phyloP scores from a whole-genome alignment of 2,797 vertebrate species.

The Rhincodon typus region DNA sequence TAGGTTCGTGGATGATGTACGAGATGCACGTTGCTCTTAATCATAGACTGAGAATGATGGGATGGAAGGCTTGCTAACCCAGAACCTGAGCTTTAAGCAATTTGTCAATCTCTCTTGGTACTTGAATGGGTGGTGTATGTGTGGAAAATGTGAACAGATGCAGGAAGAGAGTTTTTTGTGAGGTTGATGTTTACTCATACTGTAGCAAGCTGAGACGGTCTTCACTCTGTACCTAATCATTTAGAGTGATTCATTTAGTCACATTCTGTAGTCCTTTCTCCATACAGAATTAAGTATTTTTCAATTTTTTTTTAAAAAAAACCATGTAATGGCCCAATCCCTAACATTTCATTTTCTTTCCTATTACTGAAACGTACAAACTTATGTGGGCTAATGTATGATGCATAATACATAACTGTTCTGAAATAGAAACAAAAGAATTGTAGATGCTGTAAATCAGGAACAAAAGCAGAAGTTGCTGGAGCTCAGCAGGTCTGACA shows the following conservation, averaged over 20 bases:
- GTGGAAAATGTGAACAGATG: not conserved
- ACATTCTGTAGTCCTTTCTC: not conserved
- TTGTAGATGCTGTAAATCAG: too few species aligned
- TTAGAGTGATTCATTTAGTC: not conserved
- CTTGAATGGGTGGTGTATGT: not conserved
- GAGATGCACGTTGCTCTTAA: not conserved
- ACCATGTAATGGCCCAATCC: not conserved
- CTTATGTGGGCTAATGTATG: too few species aligned
- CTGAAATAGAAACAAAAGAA: too few species aligned
- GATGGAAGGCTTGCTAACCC: not conserved
- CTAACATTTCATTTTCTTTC: too few species aligned
- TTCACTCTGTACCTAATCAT: not conserved
- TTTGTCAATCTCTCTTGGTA: not conserved
- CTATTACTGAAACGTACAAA: too few species aligned
- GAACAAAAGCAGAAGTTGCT: too few species aligned
- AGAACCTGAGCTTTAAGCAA: not conserved
- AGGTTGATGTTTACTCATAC: not conserved
- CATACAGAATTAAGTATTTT: not conserved
- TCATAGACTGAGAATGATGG: not conserved
- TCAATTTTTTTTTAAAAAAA: not conserved
- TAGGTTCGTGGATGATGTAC: not conserved
- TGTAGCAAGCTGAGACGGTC: not conserved
- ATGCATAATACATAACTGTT: too few species aligned
- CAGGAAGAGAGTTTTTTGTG: not conserved
- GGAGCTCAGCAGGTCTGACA: too few species aligned